Base-by-base conservation (phyloP, 2,113 vertebrate species). In the Peromyscus polionotus region DNA sequence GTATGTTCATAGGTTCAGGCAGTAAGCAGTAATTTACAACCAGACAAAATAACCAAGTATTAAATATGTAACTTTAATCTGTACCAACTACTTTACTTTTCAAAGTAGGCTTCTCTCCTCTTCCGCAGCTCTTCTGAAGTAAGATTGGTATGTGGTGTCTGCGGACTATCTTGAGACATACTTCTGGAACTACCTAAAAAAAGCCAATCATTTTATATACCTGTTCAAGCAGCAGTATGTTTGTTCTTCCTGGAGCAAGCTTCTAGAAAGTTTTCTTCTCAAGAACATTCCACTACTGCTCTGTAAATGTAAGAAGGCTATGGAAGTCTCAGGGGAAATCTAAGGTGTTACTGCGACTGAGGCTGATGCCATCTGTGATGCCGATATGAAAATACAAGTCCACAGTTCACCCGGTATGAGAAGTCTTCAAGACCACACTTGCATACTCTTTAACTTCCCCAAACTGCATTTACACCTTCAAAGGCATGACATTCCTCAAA, bases 81-180 rank as follows among this genome's bases (percentile, higher is more conserved):
- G 68, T 96, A 88, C 70, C 48, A 96, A 97, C 98, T 98, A 98
- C 98, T 98, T 98, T 99, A 99, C 99, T 99, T 99, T 98, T 99
- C 99, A 98, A 99, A 99, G 98, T 99, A 99, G 1, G 99, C 99
- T 98, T 99, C 99, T 99, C 99, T 99, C 97, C 99, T 99, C 96
- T 98, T 99, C 91, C 99, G 99, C 51, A 99, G 98, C 36, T 99
- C 99, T 97, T 99, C 99, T n/a, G 99, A 99, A 87, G 99, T 99
- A 81, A 99, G 99, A 73, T 95, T 97, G 90, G 97, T 96, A 85
- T 96, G 96, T 76, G 98, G 98, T 0, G 97, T 97, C 88, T 99
- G 99, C 94, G 98, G 93, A 87, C 88, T 83, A n/a, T 94, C 98
- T 96, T 97, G 98, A 14, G 97, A 96, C 95, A 97, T 96, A 42